Percentiles rank a stretch among this genome's conserved stretches.
Conservation (phyloP, 2,797 vertebrate genomes). For the Mormyrops attenuatus region DNA sequence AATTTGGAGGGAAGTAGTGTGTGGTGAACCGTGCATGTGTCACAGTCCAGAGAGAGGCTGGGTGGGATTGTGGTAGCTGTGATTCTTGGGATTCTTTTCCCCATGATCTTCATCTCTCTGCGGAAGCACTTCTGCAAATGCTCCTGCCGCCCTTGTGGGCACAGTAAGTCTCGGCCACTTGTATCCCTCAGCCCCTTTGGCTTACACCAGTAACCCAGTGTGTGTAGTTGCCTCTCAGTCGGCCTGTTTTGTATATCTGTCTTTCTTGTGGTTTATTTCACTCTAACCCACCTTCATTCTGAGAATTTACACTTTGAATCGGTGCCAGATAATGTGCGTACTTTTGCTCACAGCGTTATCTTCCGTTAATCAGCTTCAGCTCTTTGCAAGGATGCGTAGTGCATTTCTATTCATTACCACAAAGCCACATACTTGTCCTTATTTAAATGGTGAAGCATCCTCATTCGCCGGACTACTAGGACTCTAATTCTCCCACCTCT, state of each 20-base stretch:
- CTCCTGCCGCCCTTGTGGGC: constrained; percentile 49
- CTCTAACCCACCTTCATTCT: neutral
- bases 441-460: neutral
- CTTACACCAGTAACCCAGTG: neutral
- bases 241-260: neutral
- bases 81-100: constrained; percentile 51
- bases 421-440: neutral
- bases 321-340: neutral
- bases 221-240: neutral
- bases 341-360: neutral
- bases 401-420: neutral
- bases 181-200: neutral
- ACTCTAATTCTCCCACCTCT: neutral
- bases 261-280: neutral
- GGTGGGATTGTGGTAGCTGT: constrained; percentile 48
- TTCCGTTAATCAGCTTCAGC: neutral
- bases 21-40: neutral
- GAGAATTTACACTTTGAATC: neutral
- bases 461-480: neutral
- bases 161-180: constrained; percentile 29
- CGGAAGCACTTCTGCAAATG: constrained; percentile 44
- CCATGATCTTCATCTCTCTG: constrained; percentile 57
- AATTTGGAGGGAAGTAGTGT: neutral
- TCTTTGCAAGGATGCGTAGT: neutral
- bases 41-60: constrained; percentile 33